Base-by-base conservation (phyloP, 1,140 invertebrate species). In the Orchesella cincta region DNA sequence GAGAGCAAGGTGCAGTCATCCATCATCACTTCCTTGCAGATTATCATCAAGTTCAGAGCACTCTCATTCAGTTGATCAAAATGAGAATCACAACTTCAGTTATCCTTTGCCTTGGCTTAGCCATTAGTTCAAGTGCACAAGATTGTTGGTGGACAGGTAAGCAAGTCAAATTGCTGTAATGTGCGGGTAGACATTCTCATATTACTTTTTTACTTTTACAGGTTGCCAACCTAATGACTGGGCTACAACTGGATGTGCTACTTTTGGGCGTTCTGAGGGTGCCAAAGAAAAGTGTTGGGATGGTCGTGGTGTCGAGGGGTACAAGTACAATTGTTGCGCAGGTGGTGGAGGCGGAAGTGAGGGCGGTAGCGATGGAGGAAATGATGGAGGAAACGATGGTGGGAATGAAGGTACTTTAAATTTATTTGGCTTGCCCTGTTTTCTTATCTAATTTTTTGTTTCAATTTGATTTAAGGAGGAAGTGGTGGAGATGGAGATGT, bases 101-200 rank as follows among this genome's bases (percentile, higher is more conserved):
- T n/a, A n/a, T n/a, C n/a, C n/a, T n/a, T n/a, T n/a, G n/a, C n/a
- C n/a, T n/a, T n/a, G n/a, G n/a, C n/a, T n/a, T n/a, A n/a, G n/a
- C n/a, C n/a, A n/a, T n/a, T n/a, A n/a, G n/a, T n/a, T n/a, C n/a
- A n/a, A n/a, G n/a, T n/a, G 39, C 39, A 8, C 39, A 46, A 46
- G 76, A 76, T n/a, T 76, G 76, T 51, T 76, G 76, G 76, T 73
- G 70, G 76, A n/a, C n/a, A n/a, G n/a, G n/a, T n/a, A n/a, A n/a
- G n/a, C n/a, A n/a, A n/a, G n/a, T n/a, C n/a, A n/a, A n/a, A n/a
- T n/a, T n/a, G n/a, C n/a, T n/a, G n/a, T n/a, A n/a, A n/a, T n/a
- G n/a, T n/a, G n/a, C n/a, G n/a, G n/a, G n/a, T n/a, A n/a, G n/a
- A n/a, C n/a, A n/a, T n/a, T n/a, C n/a, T n/a, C n/a, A n/a, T n/a